Evolutionary conservation across 2,797 vertebrate species (phyloP).

Genomic region (Taenioides sp.): DNA sequence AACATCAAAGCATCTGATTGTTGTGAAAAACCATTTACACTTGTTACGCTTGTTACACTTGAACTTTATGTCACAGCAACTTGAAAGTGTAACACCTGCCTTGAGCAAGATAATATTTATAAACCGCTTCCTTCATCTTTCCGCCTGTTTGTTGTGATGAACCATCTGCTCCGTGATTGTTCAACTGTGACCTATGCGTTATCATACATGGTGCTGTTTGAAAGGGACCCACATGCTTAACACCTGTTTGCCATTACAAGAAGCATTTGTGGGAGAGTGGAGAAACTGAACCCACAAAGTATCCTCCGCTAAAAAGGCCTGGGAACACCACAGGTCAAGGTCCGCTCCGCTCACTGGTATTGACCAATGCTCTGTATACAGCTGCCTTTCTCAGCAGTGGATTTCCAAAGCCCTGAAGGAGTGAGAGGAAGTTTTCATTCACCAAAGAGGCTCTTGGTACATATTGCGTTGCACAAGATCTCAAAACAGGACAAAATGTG

Average conservation of each 20-base stretch:
- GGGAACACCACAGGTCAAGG: constrained; percentile 62
- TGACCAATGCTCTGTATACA: constrained; percentile 60
- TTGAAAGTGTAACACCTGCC: constrained; percentile 10
- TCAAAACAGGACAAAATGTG: constrained; percentile 49
- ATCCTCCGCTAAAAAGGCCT: constrained; percentile 42
- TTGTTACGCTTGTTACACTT: constrained; percentile 12
- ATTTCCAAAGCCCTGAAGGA: constrained; percentile 47
- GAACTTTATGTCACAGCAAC: neutral
- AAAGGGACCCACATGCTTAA: constrained; percentile 43
- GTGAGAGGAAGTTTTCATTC: constrained; percentile 41
- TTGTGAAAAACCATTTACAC: neutral
- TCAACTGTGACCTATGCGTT: constrained; percentile 61
- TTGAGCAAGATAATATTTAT: constrained; percentile 15
- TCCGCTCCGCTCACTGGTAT: constrained; percentile 54
- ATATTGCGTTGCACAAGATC: constrained; percentile 49
- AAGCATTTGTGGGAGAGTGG: constrained; percentile 67
- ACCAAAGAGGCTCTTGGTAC: constrained; percentile 41
- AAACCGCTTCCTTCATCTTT: constrained; percentile 13
- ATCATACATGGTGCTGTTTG: constrained; percentile 33
- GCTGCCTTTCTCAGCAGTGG: constrained; percentile 62
- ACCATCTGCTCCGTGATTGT: constrained; percentile 44
- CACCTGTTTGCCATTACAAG: constrained; percentile 72
- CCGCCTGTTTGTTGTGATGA: constrained; percentile 54
- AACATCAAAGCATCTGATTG: neutral
- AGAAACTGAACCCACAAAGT: constrained; percentile 55